Conservation (phyloP, 2,113 vertebrate species). For the Pimephales promelas region DNA sequence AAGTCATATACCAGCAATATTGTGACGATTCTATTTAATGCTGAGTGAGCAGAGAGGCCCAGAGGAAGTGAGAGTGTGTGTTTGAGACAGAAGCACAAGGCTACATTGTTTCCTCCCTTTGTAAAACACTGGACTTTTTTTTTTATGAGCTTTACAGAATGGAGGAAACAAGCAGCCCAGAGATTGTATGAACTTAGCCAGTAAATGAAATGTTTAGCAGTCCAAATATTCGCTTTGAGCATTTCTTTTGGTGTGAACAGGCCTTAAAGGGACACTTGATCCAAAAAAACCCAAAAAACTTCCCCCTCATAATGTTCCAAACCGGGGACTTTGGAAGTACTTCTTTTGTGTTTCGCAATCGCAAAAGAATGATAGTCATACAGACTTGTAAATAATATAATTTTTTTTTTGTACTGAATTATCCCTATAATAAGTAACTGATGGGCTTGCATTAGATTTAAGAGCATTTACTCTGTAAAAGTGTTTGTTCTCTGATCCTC, state of each 20-base stretch:
- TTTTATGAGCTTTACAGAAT: not conserved
- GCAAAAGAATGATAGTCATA: too few relatives aligned
- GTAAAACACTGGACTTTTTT: not conserved
- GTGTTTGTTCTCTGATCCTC: not conserved
- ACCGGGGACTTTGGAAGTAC: not conserved
- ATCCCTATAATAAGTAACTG: not conserved
- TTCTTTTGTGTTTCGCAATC: too few relatives aligned
- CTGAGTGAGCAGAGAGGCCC: slow-evolving; percentile 53
- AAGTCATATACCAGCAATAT: too few relatives aligned
- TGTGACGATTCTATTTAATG: not conserved
- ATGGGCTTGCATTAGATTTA: not conserved
- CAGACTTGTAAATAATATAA: not conserved
- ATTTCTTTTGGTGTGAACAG: not conserved
- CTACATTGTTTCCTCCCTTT: slow-evolving; percentile 12
- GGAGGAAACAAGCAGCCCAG: not conserved
- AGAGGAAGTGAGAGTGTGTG: slow-evolving; percentile 36
- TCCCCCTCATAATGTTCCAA: not conserved
- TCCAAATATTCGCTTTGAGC: not conserved
- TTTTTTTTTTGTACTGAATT: not conserved
- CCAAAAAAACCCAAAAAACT: not conserved
- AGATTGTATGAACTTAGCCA: not conserved
- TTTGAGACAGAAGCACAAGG: not conserved
- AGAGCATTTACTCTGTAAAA: not conserved
- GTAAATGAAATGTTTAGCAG: not conserved
- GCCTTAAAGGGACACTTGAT: not conserved